Base-by-base conservation (phyloP, 2,113 vertebrate species). In the Drymodes brunneopygia region DNA sequence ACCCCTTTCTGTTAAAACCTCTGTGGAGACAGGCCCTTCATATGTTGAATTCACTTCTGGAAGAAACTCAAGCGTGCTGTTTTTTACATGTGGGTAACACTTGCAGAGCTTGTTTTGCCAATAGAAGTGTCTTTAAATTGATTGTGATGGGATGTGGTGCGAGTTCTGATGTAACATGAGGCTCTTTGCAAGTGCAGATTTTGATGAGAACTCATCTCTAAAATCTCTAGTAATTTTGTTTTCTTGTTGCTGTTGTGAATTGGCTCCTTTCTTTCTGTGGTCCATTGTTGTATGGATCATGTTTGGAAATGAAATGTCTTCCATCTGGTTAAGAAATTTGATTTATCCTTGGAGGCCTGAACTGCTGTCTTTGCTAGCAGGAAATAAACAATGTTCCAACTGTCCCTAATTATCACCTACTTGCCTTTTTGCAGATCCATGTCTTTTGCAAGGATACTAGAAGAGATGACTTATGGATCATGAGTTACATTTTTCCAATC, bases 51-150 rank as follows among this genome's bases (percentile, higher is more conserved):
- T 56, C 18, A 24, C 21, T 85, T 81, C 38, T 93, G 79, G 74
- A 91, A 77, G 51, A 83, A 94, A 35, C 60, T 83, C 27, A 78
- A 67, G 35, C 4, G 1, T 86, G 71, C 81, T n/a, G 28, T 35
- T 70, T 92, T 67, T 86, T 88, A 88, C 88, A 93, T 90, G 93
- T 96, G 92, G 82, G 64, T 92, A 92, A 81, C 88, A 93, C 88
- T 95, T 92, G 92, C 65, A 74, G 88, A 96, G 51, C 69, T 96
- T 90, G 82, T 95, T 92, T 83, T 96, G 90, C 92, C 95, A 96
- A 92, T 81, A 88, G 75, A 80, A 94, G 67, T 86, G 45, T 83
- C 88, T 95, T 90, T 92, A 88, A 94, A 86, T 96, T 94, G 60
- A 51, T 47, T 93, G 90, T 90, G 60, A 56, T 96, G 94, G 86